A percentile compares a stretch with the other conserved stretches of the same genome.
phyloP scores from a whole-genome alignment of 2,888 invertebrate species.

The Phyllotreta striolata region DNA sequence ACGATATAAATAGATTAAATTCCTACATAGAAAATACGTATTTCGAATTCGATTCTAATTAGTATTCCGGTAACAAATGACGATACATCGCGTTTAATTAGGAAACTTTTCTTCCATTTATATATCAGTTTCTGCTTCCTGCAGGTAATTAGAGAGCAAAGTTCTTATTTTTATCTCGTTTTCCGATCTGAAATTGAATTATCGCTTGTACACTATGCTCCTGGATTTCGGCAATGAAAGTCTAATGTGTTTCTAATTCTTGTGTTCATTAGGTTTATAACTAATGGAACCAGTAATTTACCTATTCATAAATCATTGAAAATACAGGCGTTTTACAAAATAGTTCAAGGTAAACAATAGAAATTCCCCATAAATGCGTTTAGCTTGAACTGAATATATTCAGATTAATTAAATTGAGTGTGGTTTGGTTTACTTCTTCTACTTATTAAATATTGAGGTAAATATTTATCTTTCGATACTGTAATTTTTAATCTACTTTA shows the following conservation, averaged over 20 bases:
- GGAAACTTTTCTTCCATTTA: conserved; percentile 16
- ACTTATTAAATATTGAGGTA: too few species aligned
- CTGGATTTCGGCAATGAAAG: background rate
- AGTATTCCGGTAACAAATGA: conserved; percentile 10
- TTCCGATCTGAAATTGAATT: conserved; percentile 15
- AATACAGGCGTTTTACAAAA: too few species aligned
- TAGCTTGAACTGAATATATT: too few species aligned
- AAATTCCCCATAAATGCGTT: too few species aligned
- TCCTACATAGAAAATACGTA: background rate
- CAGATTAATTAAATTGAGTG: too few species aligned
- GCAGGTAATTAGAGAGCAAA: conserved; percentile 13
- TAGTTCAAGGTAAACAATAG: too few species aligned
- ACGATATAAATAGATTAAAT: background rate
- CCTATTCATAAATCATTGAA: too few species aligned
- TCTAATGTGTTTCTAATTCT: conserved; percentile 9
- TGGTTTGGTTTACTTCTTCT: too few species aligned
- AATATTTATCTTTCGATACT: too few species aligned
- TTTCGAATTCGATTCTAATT: background rate
- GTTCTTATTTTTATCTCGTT: conserved; percentile 13
- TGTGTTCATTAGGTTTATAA: background rate
- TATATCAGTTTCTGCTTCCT: conserved; percentile 9
- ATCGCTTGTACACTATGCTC: conserved; percentile 1
- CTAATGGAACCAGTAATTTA: background rate
- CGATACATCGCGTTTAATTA: conserved; percentile 18
- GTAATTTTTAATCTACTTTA: too few species aligned